Base-by-base conservation (phyloP, 2,888 invertebrate species). In the Bellardia bayeri region DNA sequence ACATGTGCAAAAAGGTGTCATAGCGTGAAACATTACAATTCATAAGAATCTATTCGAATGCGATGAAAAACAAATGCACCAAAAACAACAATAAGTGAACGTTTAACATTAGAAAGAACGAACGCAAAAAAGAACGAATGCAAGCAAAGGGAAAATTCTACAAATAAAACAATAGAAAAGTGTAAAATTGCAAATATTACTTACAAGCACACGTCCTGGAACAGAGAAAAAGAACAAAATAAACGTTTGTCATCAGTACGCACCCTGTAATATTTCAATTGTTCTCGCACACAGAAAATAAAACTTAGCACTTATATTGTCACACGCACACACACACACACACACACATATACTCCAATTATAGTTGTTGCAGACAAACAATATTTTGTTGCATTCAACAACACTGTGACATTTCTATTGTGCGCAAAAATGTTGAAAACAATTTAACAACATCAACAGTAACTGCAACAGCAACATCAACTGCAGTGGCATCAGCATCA, bases 1-100 rank as follows among this genome's bases (percentile, higher is more conserved):
- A 84, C 87, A 87, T 87, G 84, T 87, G 81, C 84, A 56, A 78
- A 74, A 54, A 84, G 76, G 81, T 84, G 82, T 75, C 84, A 87
- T 74, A 82, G 87, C 84, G 84, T 78, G 83, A 87, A 86, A 58
- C 83, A 83, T 80, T 83, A 81, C 81, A 87, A 84, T 84, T 87
- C 81, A 74, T 84, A 84, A 78, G 64, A 49, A 68, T 69, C 33
- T 61, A 51, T 76, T 72, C 56, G 58, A 82, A 68, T 63, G 54
- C 72, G 61, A 66, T 76, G 64, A 86, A 51, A 71, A 80, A 80
- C 8, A 61, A 56, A 5, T 64, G 45, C 58, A 66, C 5, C 37
- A 61, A 58, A 49, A 72, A 63, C 45, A 78, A 64, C 74, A 79
- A 63, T 13, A 78, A 33, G 40, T 71, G 49, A 80, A 87, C 56